Base-by-base conservation (phyloP, 37 sponge, comb jelly and placozoan genomes). In the Crambe crambe region DNA sequence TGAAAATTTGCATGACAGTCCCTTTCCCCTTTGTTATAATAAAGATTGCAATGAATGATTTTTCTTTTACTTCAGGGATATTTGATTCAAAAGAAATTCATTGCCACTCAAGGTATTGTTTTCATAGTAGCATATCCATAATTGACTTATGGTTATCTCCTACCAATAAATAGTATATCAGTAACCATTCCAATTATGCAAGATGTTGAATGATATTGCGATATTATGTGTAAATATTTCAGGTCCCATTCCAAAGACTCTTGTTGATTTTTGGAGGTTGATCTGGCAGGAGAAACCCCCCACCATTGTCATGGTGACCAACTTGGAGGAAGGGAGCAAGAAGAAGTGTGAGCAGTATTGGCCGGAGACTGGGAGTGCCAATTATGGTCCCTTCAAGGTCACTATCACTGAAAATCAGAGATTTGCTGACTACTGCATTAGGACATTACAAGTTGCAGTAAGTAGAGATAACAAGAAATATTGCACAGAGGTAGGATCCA, bases 271-370 rank as follows among this genome's bases (percentile, higher is more conserved):
- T 74, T 92, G 93, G 93, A 58, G 83, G 54, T n/a, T 87, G 42
- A 47, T 92, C 17, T 92, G 93, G 93, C 85, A 86, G 61, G 88
- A 92, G 70, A 80, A 74, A 36, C 32, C 72, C 17, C 63, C 80
- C 29, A 40, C 59, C 75, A 80, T 92, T 57, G 93, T 88, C 32
- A 92, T 92, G 93, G 67, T 92, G 25, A 92, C 93, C 68, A 83
- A 89, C 61, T 27, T 92, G 60, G 58, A 73, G 56, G 93, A 92
- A 42, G 84, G 71, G 5, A 79, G 51, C 41, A 87, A 84, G 78
- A 72, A 68, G 34, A 91, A 91, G 58, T 91, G 92, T 69, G 71
- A 84, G 71, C 92, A 87, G 88, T 91, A 91, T 75, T 91, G 92
- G 92, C 88, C 92, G 1, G 67, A 82, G 8, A 2, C 43, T 22